phyloP scores from a whole-genome alignment of 2,888 invertebrate genomes.

The Cryptophagus acutangulus region DNA sequence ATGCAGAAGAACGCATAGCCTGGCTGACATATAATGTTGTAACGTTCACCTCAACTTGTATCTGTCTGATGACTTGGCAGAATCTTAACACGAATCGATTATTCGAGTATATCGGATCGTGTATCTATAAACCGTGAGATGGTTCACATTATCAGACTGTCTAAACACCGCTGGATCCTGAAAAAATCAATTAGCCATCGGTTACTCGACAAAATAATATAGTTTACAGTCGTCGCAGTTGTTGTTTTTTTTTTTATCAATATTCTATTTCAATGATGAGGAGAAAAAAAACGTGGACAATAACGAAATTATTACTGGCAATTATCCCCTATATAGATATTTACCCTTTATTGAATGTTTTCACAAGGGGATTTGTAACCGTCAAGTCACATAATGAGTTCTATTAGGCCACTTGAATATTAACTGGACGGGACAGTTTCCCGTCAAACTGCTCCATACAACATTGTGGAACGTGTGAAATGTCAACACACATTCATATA shows the following conservation, averaged over 20 bases:
- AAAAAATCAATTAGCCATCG: conserved; percentile 42
- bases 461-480: background rate
- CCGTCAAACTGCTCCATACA: conserved; percentile 19
- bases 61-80: conserved; percentile 42
- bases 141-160: conserved; percentile 40
- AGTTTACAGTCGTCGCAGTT: no score
- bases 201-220: conserved; percentile 29
- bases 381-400: conserved; percentile 37
- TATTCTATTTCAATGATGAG: no score
- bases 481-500: no score
- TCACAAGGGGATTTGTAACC: conserved; percentile 37
- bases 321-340: conserved; percentile 17
- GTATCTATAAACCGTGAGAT: conserved; percentile 42
- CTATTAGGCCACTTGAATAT: conserved; percentile 35
- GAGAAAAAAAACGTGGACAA: no score
- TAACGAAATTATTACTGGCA: background rate
- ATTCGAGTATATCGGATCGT: conserved; percentile 41
- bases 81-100: conserved; percentile 43
- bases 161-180: conserved; percentile 38
- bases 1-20: conserved; percentile 25
- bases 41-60: conserved; percentile 36
- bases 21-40: conserved; percentile 37
- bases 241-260: no score
- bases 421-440: conserved; percentile 33
- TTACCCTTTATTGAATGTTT: conserved; percentile 37